phyloP scores from a whole-genome alignment of 2,888 invertebrate genomes.

The Lithophane ornitopus region DNA sequence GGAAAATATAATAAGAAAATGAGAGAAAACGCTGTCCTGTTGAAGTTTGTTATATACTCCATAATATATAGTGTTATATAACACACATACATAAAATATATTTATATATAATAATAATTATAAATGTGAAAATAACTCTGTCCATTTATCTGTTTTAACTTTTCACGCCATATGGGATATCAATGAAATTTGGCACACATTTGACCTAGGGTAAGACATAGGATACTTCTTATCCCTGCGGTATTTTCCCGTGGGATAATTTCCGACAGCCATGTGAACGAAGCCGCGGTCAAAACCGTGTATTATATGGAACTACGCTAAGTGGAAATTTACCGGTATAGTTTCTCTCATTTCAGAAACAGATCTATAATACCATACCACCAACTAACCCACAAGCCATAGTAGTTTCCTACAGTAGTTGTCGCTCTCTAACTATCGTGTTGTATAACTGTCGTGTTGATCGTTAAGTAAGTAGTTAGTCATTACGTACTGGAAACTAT shows the following conservation, averaged over 20 bases:
- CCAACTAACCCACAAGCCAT: conserved; percentile 10
- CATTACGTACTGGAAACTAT: background rate
- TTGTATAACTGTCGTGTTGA: too few relatives aligned
- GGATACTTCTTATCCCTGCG: too few relatives aligned
- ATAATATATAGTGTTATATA: too few relatives aligned
- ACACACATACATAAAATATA: too few relatives aligned
- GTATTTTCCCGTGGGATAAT: too few relatives aligned
- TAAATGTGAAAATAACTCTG: too few relatives aligned
- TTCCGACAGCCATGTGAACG: too few relatives aligned
- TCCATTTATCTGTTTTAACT: too few relatives aligned
- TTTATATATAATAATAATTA: too few relatives aligned
- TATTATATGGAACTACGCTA: background rate
- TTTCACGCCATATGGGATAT: too few relatives aligned
- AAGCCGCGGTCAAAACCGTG: background rate
- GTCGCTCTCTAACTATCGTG: background rate
- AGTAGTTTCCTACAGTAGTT: background rate
- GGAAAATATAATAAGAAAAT: background rate
- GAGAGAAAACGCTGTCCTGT: background rate
- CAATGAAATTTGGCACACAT: too few relatives aligned
- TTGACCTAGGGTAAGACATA: too few relatives aligned
- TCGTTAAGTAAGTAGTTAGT: conserved; percentile 19
- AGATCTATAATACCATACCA: background rate
- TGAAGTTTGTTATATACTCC: background rate
- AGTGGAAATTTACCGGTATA: background rate
- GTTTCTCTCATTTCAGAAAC: background rate